Evolutionary conservation across 2,113 vertebrate species (phyloP), one percentile per base, ranked within the genome.

Genomic region (Channa maculata): DNA sequence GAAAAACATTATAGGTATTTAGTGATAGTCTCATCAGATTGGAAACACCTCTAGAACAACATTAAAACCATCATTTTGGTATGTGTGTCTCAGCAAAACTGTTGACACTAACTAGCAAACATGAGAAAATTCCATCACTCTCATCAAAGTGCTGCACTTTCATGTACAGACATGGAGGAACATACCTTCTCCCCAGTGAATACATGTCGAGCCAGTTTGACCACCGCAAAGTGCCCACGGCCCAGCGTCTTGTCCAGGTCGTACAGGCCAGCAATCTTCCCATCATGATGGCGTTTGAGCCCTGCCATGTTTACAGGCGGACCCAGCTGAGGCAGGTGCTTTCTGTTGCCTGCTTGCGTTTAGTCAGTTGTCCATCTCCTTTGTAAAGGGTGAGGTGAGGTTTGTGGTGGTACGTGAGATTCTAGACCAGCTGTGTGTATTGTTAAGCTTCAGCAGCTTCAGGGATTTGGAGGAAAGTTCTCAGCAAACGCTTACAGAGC

Each of bases 191-290:
- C 98, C 41, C 98, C 98, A 34, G 98, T 99, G 68, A 99, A 99
- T 51, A 99, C 98, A n/a, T 99, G 98, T 11, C 98, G 96, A 62
- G 98, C 98, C 77, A 99, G 94, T 89, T 99, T 99, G 71, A 99
- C 98, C 86, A 99, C 98, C n/a, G 98, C 98, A 80, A 99, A 99
- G 77, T 99, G 98, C 38, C 98, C 98, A 38, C 98, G 96, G 39
- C 98, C 98, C 92, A 99, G 89, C 53, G 98, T 99, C 93, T 99
- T 99, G 93, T 99, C 98, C 93, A 99, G 94, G 87, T 99, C 97
- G 10, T 99, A 99, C 54, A 99, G 93, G 69, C 98, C 98, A 4
- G 98, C 98, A 44, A 99, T 98, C 93, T 99, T 99, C 46, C 98
- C 98, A 65, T 98, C 98, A 48, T 96, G 98, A 44, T 97, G 96